Evolutionary conservation across 2,888 invertebrate species (phyloP), one percentile per base, ranked within the genome.

Genomic region (Hyposoter didymator): DNA sequence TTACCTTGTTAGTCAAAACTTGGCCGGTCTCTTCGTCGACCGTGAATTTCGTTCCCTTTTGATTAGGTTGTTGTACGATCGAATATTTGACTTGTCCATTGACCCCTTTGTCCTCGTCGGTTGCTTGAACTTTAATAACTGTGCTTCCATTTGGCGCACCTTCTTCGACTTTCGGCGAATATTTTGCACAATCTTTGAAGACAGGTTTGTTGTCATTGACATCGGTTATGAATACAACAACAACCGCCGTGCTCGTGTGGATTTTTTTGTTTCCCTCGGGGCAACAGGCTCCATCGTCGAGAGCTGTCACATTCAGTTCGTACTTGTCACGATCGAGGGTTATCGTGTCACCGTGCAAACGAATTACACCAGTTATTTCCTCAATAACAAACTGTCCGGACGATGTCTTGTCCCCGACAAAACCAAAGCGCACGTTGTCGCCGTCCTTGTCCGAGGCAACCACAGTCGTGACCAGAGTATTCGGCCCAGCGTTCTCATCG

Each of bases 401-500:
- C 75, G 96, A 97, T 0, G 97, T 98, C 84, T 97, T 97, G 43
- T 98, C 98, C 14, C 98, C 98, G 69, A 98, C 98, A 94, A 98
- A 98, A 70, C 97, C 97, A 92, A 98, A 99, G 78, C 98, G 95
- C 6, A 99, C 98, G 94, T 98, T 98, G 93, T 99, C 99, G 12
- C 99, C 99, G 94, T 99, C 99, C 94, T 99, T 99, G 93, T 99
- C 99, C 7, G 98, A 98, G 0, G 99, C 99, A 2, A 99, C 99
- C 0, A 99, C 98, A 0, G 99, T 99, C 8, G 99, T 99, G 0
- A 99, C 99, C 67, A 99, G 95, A 6, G 99, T 99, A 91, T 98
- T 98, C 0, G 98, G 98, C 0, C 98, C 98, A 12, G 98, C 98
- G 93, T 98, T 98, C 94, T 99, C 99, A 92, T 98, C 98, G 0